Percentiles rank a stretch among this genome's conserved stretches.
These are phyloP conservation scores for Hydroisotoma schaefferi DNA, from an alignment of 2,888 invertebrate genomes.

Conservation along the genomic window DNA sequence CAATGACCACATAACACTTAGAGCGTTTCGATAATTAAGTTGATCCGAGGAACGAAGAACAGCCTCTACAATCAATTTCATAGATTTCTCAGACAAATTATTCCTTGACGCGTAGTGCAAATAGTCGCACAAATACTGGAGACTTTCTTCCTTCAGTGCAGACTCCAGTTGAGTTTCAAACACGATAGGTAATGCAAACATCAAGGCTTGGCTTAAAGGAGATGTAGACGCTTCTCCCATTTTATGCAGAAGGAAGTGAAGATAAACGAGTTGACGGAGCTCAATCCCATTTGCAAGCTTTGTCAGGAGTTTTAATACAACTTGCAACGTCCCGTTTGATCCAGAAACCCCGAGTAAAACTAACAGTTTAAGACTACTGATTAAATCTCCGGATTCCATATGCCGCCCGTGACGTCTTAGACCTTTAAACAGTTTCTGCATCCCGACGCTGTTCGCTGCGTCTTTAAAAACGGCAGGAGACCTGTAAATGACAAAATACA, in stretches of 20 bases:
- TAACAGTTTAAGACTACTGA: constrained; percentile 62
- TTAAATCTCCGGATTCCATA: constrained; percentile 57
- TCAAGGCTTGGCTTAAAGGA: constrained; percentile 63
- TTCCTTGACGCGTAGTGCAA: constrained; percentile 58
- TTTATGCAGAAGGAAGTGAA: constrained; percentile 59
- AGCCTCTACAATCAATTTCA: constrained; percentile 58
- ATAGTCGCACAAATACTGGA: constrained; percentile 57
- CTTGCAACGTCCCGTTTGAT: constrained; percentile 61
- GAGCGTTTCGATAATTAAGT: constrained; percentile 54
- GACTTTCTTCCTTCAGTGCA: constrained; percentile 60
- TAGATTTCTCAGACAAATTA: constrained; percentile 56
- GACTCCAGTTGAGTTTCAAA: constrained; percentile 61
- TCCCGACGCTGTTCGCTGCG: constrained; percentile 58
- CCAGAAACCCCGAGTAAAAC: constrained; percentile 60
- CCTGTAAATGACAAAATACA: neutral
- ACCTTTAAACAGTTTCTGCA: constrained; percentile 60
- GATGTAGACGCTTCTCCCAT: constrained; percentile 20
- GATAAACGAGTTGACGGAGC: constrained; percentile 61
- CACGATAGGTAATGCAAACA: constrained; percentile 64
- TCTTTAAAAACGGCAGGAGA: constrained; percentile 51
- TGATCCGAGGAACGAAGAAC: constrained; percentile 51
- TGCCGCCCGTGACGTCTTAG: constrained; percentile 58
- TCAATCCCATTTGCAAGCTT: constrained; percentile 61
- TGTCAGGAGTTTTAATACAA: constrained; percentile 62
- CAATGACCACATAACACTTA: constrained; percentile 60